Evolutionary conservation across 1,140 invertebrate species (phyloP).

Genomic region (Oedothorax gibbosus): DNA sequence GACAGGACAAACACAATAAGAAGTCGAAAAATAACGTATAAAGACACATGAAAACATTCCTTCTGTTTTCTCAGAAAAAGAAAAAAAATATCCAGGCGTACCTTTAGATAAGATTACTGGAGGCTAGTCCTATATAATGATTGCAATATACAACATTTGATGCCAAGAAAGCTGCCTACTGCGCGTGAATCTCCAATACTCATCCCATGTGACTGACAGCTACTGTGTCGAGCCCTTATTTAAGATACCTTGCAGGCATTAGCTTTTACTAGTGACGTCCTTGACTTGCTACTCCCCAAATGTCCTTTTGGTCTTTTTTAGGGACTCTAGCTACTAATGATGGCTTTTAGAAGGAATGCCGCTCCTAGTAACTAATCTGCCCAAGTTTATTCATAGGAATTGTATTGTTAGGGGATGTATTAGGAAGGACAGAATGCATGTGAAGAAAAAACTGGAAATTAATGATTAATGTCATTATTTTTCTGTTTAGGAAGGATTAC

Average conservation of each 20-base stretch:
- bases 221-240: conserved; percentile 16
- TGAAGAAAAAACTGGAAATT: neutral
- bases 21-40: no score
- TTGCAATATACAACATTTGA: conserved; percentile 13
- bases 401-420: no score
- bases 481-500: no score
- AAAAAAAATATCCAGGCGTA: neutral
- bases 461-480: no score
- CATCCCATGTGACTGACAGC: conserved; percentile 26
- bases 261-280: conserved; percentile 13
- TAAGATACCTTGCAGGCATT: conserved; percentile 31
- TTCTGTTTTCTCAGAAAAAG: neutral
- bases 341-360: conserved; percentile 12
- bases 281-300: conserved; percentile 13
- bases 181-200: conserved; percentile 15
- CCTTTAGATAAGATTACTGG: conserved; percentile 20
- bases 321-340: conserved; percentile 17
- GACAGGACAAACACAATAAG: no score
- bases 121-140: conserved; percentile 15
- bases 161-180: conserved; percentile 29
- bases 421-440: no score
- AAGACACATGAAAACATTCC: no score
- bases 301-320: conserved; percentile 6
- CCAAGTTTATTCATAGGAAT: neutral
- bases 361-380: conserved; percentile 11